A percentile compares a stretch with the other conserved stretches of the same genome.
Evolutionary conservation across 2,797 vertebrate species (phyloP).

Genomic region (Platalea minor): DNA sequence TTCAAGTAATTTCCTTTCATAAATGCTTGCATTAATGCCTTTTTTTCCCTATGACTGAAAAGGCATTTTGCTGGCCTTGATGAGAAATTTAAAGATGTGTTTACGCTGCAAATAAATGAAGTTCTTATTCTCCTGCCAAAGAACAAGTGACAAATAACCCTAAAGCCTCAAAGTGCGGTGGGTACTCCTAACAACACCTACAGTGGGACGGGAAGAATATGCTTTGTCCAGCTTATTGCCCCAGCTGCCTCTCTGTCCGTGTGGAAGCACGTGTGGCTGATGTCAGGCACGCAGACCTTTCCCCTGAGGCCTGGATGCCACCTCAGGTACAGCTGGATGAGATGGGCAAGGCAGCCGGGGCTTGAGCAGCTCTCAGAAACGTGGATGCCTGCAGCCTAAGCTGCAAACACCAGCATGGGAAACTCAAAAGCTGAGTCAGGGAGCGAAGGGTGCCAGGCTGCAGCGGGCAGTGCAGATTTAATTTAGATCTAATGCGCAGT

Average conservation of each 20-base stretch:
- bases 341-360: background rate
- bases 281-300: background rate
- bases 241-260: background rate
- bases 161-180: background rate
- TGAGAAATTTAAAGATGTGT: background rate
- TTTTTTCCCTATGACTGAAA: background rate
- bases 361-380: background rate
- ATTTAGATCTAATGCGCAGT: background rate
- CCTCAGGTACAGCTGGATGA: background rate
- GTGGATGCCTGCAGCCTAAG: background rate
- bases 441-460: background rate
- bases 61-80: background rate
- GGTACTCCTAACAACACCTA: background rate
- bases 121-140: background rate
- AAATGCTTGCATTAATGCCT: background rate
- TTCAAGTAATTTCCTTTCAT: background rate
- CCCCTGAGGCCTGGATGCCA: background rate
- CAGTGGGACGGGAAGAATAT: background rate
- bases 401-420: background rate
- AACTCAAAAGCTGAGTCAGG: background rate
- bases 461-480: background rate
- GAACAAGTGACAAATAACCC: background rate
- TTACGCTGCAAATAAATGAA: background rate
- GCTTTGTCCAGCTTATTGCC: no score
- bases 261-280: background rate